Evolutionary conservation across 2,797 vertebrate species (phyloP).

Genomic region (Darevskia mixta): DNA sequence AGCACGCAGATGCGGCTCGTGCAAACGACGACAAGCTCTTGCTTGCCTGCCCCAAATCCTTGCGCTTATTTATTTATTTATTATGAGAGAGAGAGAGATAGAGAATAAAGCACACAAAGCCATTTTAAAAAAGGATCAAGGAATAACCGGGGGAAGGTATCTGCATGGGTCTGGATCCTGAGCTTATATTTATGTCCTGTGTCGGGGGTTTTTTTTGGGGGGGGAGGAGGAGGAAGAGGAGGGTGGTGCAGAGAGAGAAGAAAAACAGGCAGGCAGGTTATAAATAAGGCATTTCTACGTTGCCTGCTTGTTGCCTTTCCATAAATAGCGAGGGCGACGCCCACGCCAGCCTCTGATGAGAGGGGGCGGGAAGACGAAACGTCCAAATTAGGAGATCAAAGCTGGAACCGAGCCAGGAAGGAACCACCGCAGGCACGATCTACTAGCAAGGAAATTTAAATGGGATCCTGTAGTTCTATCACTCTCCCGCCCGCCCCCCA

Average conservation of each 20-base stretch:
- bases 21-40: neutral
- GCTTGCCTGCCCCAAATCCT: neutral
- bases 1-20: conserved; percentile 45
- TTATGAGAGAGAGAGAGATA: neutral
- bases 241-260: neutral
- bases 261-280: neutral
- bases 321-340: conserved; percentile 13
- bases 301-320: neutral
- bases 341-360: neutral
- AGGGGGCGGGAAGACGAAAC: neutral
- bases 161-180: neutral
- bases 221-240: neutral
- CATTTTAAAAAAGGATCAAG: no score
- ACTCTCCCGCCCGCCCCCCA: neutral
- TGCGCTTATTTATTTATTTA: no score
- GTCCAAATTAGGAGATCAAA: neutral
- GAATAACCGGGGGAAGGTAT: neutral
- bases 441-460: neutral
- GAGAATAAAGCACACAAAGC: fast-evolving
- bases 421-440: neutral
- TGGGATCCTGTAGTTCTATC: neutral
- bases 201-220: no score
- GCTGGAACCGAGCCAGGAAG: neutral
- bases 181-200: neutral
- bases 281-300: neutral